A percentile compares a stretch with the other conserved stretches of the same genome.
Conservation (phyloP, 2,113 vertebrate species). For the Strigops habroptila region DNA sequence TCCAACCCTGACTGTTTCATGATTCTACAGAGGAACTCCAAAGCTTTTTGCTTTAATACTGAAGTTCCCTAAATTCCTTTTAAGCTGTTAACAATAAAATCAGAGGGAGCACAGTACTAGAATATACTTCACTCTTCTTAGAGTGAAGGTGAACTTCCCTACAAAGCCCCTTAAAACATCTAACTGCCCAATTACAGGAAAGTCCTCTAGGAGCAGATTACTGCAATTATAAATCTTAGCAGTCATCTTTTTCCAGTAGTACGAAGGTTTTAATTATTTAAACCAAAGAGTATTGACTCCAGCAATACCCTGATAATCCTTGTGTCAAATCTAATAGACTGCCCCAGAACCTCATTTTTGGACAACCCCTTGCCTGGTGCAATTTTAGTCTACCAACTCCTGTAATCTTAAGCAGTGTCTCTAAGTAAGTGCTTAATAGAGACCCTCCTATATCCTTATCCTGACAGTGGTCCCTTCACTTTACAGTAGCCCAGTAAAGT, state of each 20-base stretch:
- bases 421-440: neutral
- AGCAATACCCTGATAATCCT: neutral
- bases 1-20: neutral
- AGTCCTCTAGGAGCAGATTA: neutral
- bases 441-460: neutral
- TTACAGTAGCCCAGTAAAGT: neutral
- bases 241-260: neutral
- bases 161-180: neutral
- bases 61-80: neutral
- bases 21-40: neutral
- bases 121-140: neutral
- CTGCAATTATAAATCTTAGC: neutral
- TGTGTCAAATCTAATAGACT: neutral
- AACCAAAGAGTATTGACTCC: neutral
- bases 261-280: neutral
- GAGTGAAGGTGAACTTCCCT: neutral
- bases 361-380: neutral
- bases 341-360: neutral
- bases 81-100: neutral
- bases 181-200: neutral
- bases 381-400: neutral
- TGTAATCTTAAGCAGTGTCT: rapidly evolving
- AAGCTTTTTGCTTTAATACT: neutral
- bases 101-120: neutral
- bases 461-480: neutral